These are phyloP conservation scores for Papilio aristodemus DNA, from an alignment of 1,140 invertebrate species.

Conservation along the genomic window DNA sequence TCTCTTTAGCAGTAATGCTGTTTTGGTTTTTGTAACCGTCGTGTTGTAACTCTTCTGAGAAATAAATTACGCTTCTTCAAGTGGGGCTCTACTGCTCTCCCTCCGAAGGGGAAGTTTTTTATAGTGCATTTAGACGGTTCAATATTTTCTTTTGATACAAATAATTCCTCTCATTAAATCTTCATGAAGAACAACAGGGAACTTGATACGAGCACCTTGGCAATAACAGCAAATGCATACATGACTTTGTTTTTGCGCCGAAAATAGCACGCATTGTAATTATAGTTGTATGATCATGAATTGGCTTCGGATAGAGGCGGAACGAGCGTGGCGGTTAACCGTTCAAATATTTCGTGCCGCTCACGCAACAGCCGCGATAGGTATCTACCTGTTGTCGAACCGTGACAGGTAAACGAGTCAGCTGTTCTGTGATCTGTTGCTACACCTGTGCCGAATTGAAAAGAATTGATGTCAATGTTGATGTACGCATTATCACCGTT, in stretches of 20 bases:
- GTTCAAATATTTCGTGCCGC: conserved; percentile 21
- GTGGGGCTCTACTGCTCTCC: no score
- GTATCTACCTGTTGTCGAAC: conserved; percentile 8
- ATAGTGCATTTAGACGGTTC: no score
- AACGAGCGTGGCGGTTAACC: not conserved
- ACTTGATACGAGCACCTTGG: conserved; percentile 1
- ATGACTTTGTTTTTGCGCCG: conserved; percentile 20
- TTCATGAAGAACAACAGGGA: not conserved
- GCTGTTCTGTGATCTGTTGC: conserved; percentile 13
- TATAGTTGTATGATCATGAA: conserved; percentile 20
- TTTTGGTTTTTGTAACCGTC: no score
- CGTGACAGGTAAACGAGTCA: not conserved
- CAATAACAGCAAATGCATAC: conserved; percentile 17
- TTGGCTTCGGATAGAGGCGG: conserved; percentile 19
- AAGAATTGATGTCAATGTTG: conserved; percentile 17
- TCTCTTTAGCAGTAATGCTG: no score
- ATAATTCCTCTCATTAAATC: not conserved
- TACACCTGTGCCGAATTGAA: conserved; percentile 19
- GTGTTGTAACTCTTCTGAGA: no score
- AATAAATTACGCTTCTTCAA: no score
- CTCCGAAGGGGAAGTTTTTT: no score
- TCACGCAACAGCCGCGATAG: conserved; percentile 14
- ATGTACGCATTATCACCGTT: conserved; percentile 11
- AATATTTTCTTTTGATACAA: not conserved
- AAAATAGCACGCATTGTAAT: not conserved